Base-by-base conservation (phyloP, 2,797 vertebrate genomes). In the Aythya fuligula region DNA sequence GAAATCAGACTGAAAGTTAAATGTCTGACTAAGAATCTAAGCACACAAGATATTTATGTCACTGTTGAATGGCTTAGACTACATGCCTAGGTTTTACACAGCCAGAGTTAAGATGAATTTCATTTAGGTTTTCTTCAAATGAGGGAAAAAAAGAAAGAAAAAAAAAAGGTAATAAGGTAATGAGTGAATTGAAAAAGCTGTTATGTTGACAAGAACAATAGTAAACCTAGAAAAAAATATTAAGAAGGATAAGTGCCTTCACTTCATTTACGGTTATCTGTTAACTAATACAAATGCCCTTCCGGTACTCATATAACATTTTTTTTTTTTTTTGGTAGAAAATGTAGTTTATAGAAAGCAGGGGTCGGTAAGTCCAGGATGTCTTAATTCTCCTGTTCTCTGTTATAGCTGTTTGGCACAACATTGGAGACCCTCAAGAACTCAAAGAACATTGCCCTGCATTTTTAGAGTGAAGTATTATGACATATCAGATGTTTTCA, bases 1-100 rank as follows among this genome's bases (percentile, higher is more conserved):
- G 86, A 94, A 86, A 89, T 73, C 74, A 76, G 57, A 4, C 45
- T 85, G 49, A 24, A 90, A 94, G 54, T 79, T 92, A 94, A 95
- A 92, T 85, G 43, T 87, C 90, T 95, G 51, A 86, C 49, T 82
- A 73, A 53, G 53, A 93, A 87, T 79, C 71, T 85, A 89, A 90
- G 64, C 74, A 93, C 87, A 87, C 41, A 88, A 81, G 62, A 27
- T 27, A 67, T 91, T 94, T 90, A 81, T 64, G n/a, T 76, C 27
- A 38, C 60, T 64, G 15, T 60, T 85, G 80, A 90, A 79, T 27
- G n/a, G 9, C 21, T 85, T 87, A 76, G 47, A 67, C 20, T 77
- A 15, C 24, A 62, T 69, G 38, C 18, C 32, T 72, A 83, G 39
- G 8, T 92, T 95, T 85, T 90, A 84, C 71, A 81, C 4, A 49